Conservation (phyloP, 2,888 invertebrate genomes). For the Linnaemya tessellans region DNA sequence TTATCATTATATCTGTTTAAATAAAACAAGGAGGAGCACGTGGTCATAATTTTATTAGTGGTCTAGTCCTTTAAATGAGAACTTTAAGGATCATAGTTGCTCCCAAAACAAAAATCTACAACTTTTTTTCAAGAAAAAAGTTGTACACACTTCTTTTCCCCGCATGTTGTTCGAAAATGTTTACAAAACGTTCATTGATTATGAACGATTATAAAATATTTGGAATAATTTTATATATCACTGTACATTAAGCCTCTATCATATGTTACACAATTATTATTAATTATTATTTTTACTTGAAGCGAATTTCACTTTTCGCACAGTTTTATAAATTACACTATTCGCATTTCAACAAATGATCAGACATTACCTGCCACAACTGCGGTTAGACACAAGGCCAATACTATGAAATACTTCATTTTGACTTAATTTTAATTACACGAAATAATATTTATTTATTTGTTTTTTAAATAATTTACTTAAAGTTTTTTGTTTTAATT, state of each 20-base stretch:
- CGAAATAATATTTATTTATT: constrained; percentile 13
- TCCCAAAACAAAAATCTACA: too few relatives aligned
- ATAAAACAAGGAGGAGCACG: too few relatives aligned
- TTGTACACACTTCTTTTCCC: too few relatives aligned
- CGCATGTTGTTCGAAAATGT: too few relatives aligned
- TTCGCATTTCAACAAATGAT: too few relatives aligned
- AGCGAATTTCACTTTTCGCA: neutral
- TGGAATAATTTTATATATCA: neutral
- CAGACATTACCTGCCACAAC: constrained; percentile 80
- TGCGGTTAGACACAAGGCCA: constrained; percentile 80
- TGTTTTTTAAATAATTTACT: constrained; percentile 33
- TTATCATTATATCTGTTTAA: too few relatives aligned
- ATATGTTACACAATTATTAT: neutral
- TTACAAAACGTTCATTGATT: too few relatives aligned
- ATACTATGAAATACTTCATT: constrained; percentile 80
- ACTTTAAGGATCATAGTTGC: too few relatives aligned
- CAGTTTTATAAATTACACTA: neutral
- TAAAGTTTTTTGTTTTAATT: constrained; percentile 50
- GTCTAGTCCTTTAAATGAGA: too few relatives aligned
- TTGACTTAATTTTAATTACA: constrained; percentile 64
- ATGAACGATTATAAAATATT: too few relatives aligned
- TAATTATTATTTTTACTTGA: neutral
- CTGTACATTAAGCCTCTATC: neutral
- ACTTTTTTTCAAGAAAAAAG: too few relatives aligned
- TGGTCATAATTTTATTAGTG: too few relatives aligned